Conservation (phyloP, 2,797 vertebrate species). For the Sphenopsis melanotis region DNA sequence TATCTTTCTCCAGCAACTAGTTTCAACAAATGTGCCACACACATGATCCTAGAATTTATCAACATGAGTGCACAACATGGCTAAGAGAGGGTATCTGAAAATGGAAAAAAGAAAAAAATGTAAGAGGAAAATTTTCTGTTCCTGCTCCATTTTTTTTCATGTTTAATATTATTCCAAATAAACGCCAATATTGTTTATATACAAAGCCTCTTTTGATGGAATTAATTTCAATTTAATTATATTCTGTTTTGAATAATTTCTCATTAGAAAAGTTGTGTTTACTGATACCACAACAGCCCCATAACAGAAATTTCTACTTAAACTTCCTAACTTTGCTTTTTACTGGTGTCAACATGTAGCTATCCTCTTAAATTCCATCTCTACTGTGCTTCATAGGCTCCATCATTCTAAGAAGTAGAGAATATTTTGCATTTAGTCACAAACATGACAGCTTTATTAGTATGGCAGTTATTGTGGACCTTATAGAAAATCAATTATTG, state of each 20-base stretch:
- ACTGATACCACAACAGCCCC: not conserved
- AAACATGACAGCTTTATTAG: constrained; percentile 48
- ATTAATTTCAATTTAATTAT: not conserved
- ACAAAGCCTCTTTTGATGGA: not conserved
- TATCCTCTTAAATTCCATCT: not conserved
- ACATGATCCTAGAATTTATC: not conserved
- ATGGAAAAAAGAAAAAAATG: not conserved
- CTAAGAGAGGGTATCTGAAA: not conserved
- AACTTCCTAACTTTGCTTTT: not conserved
- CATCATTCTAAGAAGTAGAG: not conserved
- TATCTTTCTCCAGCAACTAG: not conserved
- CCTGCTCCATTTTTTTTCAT: not conserved
- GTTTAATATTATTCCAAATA: not conserved
- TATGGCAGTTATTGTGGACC: constrained; percentile 15
- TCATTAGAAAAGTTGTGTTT: not conserved
- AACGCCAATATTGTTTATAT: not conserved
- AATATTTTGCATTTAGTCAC: not conserved
- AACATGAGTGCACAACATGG: not conserved
- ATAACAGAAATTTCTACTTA: not conserved
- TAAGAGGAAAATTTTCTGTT: not conserved
- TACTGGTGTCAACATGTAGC: not conserved
- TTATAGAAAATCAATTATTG: constrained; percentile 54
- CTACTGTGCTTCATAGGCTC: not conserved
- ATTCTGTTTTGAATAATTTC: not conserved
- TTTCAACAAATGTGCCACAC: not conserved